A percentile compares a stretch with the other conserved stretches of the same genome.
Evolutionary conservation across 1,140 invertebrate species (phyloP).

Genomic region (Zaprionus nigranus): DNA sequence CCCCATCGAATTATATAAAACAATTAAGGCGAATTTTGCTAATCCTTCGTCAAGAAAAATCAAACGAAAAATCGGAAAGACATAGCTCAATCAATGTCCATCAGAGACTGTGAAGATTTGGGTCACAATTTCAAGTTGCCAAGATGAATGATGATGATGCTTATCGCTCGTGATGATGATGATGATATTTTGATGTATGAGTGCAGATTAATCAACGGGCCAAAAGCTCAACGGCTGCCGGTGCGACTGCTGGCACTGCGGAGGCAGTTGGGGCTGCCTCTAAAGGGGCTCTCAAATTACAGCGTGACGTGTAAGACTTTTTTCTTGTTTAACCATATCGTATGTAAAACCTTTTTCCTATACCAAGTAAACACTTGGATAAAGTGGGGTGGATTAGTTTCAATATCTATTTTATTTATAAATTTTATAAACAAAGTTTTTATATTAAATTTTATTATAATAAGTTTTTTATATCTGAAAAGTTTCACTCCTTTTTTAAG

Average conservation of each 20-base stretch:
- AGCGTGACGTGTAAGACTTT: slow-evolving; percentile 48
- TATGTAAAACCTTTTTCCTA: slow-evolving; percentile 11
- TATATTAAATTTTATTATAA: too few relatives aligned
- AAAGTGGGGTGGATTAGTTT: too few relatives aligned
- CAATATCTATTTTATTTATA: too few relatives aligned
- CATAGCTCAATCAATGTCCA: slow-evolving; percentile 59
- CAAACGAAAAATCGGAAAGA: background rate
- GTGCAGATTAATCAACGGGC: slow-evolving; percentile 64
- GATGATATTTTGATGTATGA: slow-evolving; percentile 74
- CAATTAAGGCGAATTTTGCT: slow-evolving; percentile 54
- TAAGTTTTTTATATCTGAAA: too few relatives aligned
- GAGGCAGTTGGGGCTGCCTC: slow-evolving; percentile 28
- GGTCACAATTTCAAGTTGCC: slow-evolving; percentile 40
- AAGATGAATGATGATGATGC: slow-evolving; percentile 62
- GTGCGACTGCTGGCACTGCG: background rate
- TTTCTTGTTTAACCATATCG: slow-evolving; percentile 6
- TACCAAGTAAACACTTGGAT: background rate
- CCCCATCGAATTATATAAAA: slow-evolving; percentile 25
- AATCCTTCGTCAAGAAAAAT: slow-evolving; percentile 20
- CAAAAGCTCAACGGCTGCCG: slow-evolving; percentile 13
- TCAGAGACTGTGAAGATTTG: slow-evolving; percentile 50
- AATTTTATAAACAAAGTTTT: too few relatives aligned
- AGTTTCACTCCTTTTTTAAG: too few relatives aligned
- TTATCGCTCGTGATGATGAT: slow-evolving; percentile 50
- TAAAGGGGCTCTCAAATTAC: slow-evolving; percentile 53